Percentiles rank a stretch among this genome's conserved stretches.
Evolutionary conservation across 2,888 invertebrate species (phyloP).

Genomic region (Stenotaenia linearis): DNA sequence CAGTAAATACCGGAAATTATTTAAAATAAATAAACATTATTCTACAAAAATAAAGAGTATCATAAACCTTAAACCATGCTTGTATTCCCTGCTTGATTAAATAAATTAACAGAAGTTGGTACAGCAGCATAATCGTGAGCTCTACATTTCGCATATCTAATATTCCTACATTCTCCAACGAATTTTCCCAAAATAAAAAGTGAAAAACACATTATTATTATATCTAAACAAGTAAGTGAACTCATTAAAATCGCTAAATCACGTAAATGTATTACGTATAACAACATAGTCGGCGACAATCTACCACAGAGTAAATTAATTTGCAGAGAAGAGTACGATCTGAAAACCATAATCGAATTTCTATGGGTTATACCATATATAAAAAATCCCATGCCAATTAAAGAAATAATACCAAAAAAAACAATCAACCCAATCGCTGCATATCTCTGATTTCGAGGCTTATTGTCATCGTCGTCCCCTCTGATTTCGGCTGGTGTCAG

Average conservation of each 20-base stretch:
- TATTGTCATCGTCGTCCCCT: background rate
- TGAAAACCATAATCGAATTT: background rate
- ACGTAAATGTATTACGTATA: background rate
- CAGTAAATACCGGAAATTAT: no score
- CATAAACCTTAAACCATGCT: no score
- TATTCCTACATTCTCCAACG: background rate
- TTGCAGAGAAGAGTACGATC: background rate
- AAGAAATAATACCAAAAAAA: background rate
- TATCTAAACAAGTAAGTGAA: background rate
- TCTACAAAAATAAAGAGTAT: no score
- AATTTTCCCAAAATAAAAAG: background rate
- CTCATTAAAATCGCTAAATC: background rate
- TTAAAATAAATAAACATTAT: no score
- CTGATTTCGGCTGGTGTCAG: background rate
- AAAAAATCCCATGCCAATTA: background rate
- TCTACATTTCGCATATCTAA: background rate
- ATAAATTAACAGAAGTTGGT: background rate
- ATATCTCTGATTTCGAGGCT: background rate
- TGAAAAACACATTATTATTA: background rate
- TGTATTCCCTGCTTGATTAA: no score
- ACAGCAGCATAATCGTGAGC: background rate
- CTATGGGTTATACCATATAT: background rate
- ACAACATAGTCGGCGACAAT: background rate
- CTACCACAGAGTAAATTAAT: background rate
- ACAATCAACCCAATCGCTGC: background rate